These are phyloP conservation scores for Drosophila gaucha DNA, from an alignment of 2,888 invertebrate genomes.

Conservation along the genomic window DNA sequence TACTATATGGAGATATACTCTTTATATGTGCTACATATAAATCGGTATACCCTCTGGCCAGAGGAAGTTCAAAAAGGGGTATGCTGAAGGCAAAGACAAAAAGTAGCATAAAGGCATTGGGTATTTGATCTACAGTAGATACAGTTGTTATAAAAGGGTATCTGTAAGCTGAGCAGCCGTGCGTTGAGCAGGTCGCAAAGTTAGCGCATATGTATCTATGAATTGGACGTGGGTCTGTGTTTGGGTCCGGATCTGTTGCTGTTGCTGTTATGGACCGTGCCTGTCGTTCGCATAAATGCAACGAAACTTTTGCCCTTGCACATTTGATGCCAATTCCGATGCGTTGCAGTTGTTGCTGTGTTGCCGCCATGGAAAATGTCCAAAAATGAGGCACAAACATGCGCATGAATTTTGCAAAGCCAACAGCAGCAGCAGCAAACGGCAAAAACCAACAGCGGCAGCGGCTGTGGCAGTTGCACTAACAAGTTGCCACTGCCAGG, in stretches of 20 bases:
- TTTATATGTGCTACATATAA: constrained; percentile 1
- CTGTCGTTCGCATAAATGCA: constrained; percentile 58
- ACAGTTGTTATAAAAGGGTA: constrained; percentile 23
- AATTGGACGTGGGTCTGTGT: constrained; percentile 35
- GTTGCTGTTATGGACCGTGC: constrained; percentile 35
- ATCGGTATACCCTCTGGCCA: constrained; percentile 8
- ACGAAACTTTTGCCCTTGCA: constrained; percentile 59
- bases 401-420: constrained; percentile 79
- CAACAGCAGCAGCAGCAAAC: constrained; percentile 37
- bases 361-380: constrained; percentile 59
- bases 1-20: constrained; percentile 36
- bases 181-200: constrained; percentile 14
- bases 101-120: too few relatives aligned
- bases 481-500: constrained; percentile 62
- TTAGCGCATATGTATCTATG: constrained; percentile 43
- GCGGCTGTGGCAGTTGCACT: constrained; percentile 41
- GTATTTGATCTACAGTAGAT: too few relatives aligned
- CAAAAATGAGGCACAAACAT: constrained; percentile 81
- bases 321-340: constrained; percentile 66
- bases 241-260: constrained; percentile 46
- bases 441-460: constrained; percentile 24
- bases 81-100: too few relatives aligned
- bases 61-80: not conserved
- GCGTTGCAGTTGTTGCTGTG: constrained; percentile 42
- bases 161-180: not conserved